Base-by-base conservation (phyloP, 64 coral and sea anemone species). In the Montipora cactus region DNA sequence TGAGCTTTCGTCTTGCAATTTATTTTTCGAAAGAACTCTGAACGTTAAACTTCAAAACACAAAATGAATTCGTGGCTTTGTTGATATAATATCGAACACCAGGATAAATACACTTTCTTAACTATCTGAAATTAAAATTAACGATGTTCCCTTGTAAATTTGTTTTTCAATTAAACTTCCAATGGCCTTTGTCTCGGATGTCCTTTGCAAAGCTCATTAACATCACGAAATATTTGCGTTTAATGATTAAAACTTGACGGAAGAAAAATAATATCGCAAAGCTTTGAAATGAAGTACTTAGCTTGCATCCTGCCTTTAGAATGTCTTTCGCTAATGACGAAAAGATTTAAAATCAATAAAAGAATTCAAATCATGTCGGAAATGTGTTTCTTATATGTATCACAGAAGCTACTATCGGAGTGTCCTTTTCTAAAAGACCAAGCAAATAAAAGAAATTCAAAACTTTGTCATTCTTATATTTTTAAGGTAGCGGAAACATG, bases 221-320 rank as follows among this genome's bases (percentile, higher is more conserved):
- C 45, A 50, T 11, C 13, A 13, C 8, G 6, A 86, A 47, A 15
- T 84, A 84, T 86, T 72, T 86, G 82, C 47, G 19, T 86, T 86
- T 86, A 21, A 64, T 86, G 66, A 86, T 86, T 86, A 71, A 84
- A 84, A 84, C 59, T 70, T 49, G 47, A 49, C 19, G 82, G 44
- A n/a, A 49, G 6, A 71, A 71, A 70, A 86, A 68, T 49, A 59
- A 7, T 37, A 37, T 67, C 5, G 67, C 45, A 84, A 18, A 13
- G 2, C 13, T n/a, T 15, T 67, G 67, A 84, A 67, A 10, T 8
- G 61, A 84, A 16, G 16, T 84, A 84, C 64, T 86, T 22, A 71
- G 44, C 66, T 10, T 7, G 49, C 82, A 49, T 86, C 82, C 64
- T 86, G 67, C 47, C 46, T 15, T 46, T 28, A 6, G 10, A 84